Percentiles rank a stretch among this genome's conserved stretches.
phyloP scores from a whole-genome alignment of 2,888 invertebrate genomes.

The Athripsodes cinereus region DNA sequence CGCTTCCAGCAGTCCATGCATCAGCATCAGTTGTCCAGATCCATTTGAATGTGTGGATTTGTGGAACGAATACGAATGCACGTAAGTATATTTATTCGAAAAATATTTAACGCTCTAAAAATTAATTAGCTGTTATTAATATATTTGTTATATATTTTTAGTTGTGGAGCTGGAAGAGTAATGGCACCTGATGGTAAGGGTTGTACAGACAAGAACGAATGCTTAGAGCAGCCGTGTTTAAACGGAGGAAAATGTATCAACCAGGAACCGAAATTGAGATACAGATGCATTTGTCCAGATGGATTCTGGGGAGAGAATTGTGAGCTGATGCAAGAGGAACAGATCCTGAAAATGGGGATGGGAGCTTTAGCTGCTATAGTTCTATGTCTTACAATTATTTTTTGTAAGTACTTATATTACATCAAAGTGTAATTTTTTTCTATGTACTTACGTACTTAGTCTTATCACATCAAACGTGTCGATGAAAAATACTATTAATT shows the following conservation, averaged over 20 bases:
- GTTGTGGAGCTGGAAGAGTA: slow-evolving; percentile 64
- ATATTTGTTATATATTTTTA: slow-evolving; percentile 30
- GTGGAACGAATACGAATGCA: slow-evolving; percentile 55
- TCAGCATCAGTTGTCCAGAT: slow-evolving; percentile 41
- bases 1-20: slow-evolving; percentile 46
- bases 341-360: slow-evolving; percentile 68
- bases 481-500: background rate
- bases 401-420: slow-evolving; percentile 51
- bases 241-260: slow-evolving; percentile 68
- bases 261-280: slow-evolving; percentile 60
- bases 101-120: background rate
- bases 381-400: slow-evolving; percentile 70
- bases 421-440: too few species aligned
- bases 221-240: slow-evolving; percentile 63
- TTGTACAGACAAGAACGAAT: slow-evolving; percentile 69
- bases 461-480: background rate
- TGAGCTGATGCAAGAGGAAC: slow-evolving; percentile 65
- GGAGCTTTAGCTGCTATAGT: slow-evolving; percentile 76
- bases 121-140: background rate
- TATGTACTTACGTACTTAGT: background rate
- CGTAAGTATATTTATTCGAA: slow-evolving; percentile 36
- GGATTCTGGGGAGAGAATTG: slow-evolving; percentile 70
- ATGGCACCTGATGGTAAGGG: slow-evolving; percentile 64
- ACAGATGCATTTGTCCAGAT: slow-evolving; percentile 62
- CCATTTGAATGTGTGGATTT: slow-evolving; percentile 48